Evolutionary conservation across 2,888 invertebrate species (phyloP).

Genomic region (Gasteruption jaculator): DNA sequence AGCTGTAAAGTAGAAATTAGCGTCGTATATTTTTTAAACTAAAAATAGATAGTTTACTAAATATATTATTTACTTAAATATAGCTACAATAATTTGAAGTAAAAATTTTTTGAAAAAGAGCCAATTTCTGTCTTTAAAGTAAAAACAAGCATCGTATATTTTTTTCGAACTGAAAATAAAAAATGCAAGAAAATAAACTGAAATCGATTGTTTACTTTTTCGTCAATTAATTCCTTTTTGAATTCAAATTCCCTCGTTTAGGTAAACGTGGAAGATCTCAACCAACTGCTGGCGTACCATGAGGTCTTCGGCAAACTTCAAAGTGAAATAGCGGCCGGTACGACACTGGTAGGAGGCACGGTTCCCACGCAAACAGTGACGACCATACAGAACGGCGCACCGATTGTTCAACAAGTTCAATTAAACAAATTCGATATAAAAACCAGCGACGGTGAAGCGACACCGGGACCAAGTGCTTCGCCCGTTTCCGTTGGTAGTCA

Average conservation of each 20-base stretch:
- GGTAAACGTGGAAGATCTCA: constrained; percentile 76
- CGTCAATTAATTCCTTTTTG: too few relatives aligned
- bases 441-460: constrained; percentile 45
- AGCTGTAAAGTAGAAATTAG: neutral
- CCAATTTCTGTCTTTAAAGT: too few relatives aligned
- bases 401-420: constrained; percentile 47
- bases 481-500: constrained; percentile 63
- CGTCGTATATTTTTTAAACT: constrained; percentile 7
- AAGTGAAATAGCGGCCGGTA: constrained; percentile 55
- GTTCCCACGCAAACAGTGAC: constrained; percentile 49
- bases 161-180: too few relatives aligned
- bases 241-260: too few relatives aligned
- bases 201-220: too few relatives aligned
- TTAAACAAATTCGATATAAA: constrained; percentile 50
- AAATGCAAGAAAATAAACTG: too few relatives aligned
- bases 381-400: constrained; percentile 48
- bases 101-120: too few relatives aligned
- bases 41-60: too few relatives aligned
- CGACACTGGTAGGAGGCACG: constrained; percentile 46
- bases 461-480: constrained; percentile 56
- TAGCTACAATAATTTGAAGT: too few relatives aligned
- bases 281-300: constrained; percentile 79
- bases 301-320: constrained; percentile 76
- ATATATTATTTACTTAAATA: too few relatives aligned
- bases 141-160: too few relatives aligned